A percentile compares a stretch with the other conserved stretches of the same genome.
These are phyloP conservation scores for Erinaceus europaeus DNA, from an alignment of 2,113 vertebrate species.

Conservation along the genomic window DNA sequence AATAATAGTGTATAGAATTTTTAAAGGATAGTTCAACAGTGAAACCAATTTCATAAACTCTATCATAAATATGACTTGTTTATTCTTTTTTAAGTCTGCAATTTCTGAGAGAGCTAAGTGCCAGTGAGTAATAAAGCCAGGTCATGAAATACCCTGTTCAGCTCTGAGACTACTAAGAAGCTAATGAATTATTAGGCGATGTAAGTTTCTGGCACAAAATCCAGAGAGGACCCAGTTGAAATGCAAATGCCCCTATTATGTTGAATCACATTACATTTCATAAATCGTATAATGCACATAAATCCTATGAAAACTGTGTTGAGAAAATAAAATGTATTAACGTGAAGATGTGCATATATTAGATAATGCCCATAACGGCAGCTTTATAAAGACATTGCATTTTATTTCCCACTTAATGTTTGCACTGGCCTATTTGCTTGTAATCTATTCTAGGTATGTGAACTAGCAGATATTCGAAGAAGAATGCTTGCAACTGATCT, in stretches of 20 bases:
- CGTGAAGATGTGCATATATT: conserved; percentile 67
- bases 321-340: conserved; percentile 77
- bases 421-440: conserved; percentile 71
- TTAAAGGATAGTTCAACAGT: conserved; percentile 3
- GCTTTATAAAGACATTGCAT: conserved; percentile 76
- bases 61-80: not conserved
- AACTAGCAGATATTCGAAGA: conserved; percentile 66
- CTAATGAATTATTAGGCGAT: conserved; percentile 75
- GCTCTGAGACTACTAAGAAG: conserved; percentile 73
- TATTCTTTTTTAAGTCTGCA: conserved; percentile 33
- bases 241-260: conserved; percentile 82
- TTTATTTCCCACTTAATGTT: conserved; percentile 79
- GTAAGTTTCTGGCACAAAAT: conserved; percentile 75
- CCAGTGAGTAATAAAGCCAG: conserved; percentile 47
- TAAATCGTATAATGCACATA: conserved; percentile 75
- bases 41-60: not conserved
- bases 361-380: conserved; percentile 76
- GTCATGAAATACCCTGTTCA: conserved; percentile 78
- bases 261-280: conserved; percentile 78
- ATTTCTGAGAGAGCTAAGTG: conserved; percentile 31
- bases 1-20: not conserved
- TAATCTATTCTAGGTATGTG: conserved; percentile 61
- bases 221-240: conserved; percentile 77
- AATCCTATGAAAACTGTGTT: conserved; percentile 73
- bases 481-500: conserved; percentile 78